Evolutionary conservation across 2,113 vertebrate species (phyloP), one percentile per base, ranked within the genome.

Genomic region (Aleadryas rufinucha): DNA sequence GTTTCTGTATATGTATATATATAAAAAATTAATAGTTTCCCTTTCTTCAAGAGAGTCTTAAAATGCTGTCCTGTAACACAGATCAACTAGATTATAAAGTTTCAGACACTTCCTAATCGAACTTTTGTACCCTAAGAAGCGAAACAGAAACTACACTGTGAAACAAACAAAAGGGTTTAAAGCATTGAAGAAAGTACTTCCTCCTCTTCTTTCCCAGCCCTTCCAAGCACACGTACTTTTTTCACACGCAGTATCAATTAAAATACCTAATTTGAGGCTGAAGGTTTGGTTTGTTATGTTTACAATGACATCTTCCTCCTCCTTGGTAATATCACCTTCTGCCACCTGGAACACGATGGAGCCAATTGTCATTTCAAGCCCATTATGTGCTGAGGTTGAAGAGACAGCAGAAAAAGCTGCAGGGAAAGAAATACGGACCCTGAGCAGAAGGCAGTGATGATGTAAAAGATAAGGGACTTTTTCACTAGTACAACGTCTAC

Each of bases 261-360:
- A 35, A 92, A 86, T 98, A 99, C 99, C 99, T 98, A 89, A 10
- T 96, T 98, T 98, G 30, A 98, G 98, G 81, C 35, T 96, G 93
- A 99, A 99, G 1, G 24, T 18, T 1, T 94, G 35, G 93, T 99
- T 98, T 76, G 98, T 98, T 82, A 99, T 97, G 94, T 99, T 99
- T 71, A 99, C 98, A 53, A 99, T 98, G 63, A 98, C 97, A 84
- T 99, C 99, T 63, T 47, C 96, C 1, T 81, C 94, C 95, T 99
- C 99, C 72, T 98, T 98, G 47, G 98, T 98, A 79, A 99, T 99
- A 89, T 99, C 98, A n/a, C 99, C 99, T 39, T 91, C 94, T 10
- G 95, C 96, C 80, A 98, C 97, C 54, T 95, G 98, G 63, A 99
- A 94, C 9, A 76, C 17, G 13, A 99, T 41, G 8, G 95, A 96